Base-by-base conservation (phyloP, 2,113 vertebrate genomes). In the Taxidea taxus region DNA sequence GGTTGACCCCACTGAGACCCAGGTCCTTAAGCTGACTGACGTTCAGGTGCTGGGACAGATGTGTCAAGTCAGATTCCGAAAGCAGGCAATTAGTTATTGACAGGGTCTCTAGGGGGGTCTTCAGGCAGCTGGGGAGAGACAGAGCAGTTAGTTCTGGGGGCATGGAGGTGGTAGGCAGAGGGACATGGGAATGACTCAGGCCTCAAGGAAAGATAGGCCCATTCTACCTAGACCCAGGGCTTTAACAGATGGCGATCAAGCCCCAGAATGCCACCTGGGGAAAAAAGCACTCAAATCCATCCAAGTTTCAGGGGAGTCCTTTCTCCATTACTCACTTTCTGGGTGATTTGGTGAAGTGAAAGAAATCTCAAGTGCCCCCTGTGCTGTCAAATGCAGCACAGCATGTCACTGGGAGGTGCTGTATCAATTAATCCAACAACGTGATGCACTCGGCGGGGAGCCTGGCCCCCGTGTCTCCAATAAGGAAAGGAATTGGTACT, bases 21-120 rank as follows among this genome's bases (percentile, higher is more conserved):
- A 95, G 85, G 11, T 95, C 81, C 77, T 84, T 95, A 8, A 96
- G 85, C 77, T 94, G 95, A 56, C 49, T 20, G 70, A 96, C 1
- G 1, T 14, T 70, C 7, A 51, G 62, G 37, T 29, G 47, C 88
- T 49, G 75, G 20, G 88, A 94, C 42, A 95, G 81, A 15, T 72
- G 13, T 1, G 1, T 56, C 47, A 95, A 7, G 85, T 97, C 95
- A 2, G 29, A 47, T 51, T 90, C 93, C 0, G 11, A 49, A 70
- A 97, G 64, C 49, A 80, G 13, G 51, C 95, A 92, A 37, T 91
- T 90, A 16, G 56, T 96, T 31, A 92, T 31, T 1, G 85, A 94
- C 18, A 97, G 62, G 21, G 56, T 91, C 70, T 96, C 86, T 92
- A 96, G 20, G 0, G 89, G 82, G 42, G 14, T 85, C 68, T 58